These are phyloP conservation scores for Drosophila hydei DNA, from an alignment of 1,140 invertebrate genomes.

Conservation along the genomic window DNA sequence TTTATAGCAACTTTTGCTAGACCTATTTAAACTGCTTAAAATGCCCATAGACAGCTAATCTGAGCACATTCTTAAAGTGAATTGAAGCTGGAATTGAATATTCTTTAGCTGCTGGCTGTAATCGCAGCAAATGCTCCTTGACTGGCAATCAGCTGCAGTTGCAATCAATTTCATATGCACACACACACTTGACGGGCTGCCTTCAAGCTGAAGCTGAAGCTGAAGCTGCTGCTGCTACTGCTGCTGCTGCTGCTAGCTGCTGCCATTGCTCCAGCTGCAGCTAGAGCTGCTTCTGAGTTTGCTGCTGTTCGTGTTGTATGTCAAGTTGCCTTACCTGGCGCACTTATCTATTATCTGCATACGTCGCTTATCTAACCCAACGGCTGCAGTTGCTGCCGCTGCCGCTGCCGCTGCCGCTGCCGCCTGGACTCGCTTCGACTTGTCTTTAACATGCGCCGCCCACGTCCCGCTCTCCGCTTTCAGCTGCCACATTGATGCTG, in stretches of 20 bases:
- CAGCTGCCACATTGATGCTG: conserved; percentile 64
- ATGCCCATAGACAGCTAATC: no score
- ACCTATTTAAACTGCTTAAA: no score
- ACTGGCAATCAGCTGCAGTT: conserved; percentile 26
- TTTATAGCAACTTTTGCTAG: no score
- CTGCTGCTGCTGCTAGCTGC: neutral
- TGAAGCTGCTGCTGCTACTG: neutral
- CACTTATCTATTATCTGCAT: conserved; percentile 41
- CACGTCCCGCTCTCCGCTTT: neutral
- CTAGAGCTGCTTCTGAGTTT: neutral
- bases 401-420: conserved; percentile 4
- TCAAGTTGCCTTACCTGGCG: conserved; percentile 36
- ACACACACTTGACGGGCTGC: conserved; percentile 23
- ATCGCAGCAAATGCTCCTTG: conserved; percentile 4
- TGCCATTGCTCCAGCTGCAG: neutral
- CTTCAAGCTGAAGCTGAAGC: neutral
- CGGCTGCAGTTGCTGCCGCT: conserved; percentile 6
- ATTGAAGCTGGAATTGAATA: neutral
- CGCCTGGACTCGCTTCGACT: conserved; percentile 36
- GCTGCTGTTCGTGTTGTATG: neutral
- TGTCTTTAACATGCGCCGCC: conserved; percentile 38
- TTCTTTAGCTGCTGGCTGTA: neutral
- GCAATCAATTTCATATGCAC: conserved; percentile 47
- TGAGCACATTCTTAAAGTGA: neutral
- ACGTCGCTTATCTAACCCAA: conserved; percentile 47